Percentiles rank a stretch among this genome's conserved stretches.
phyloP scores from a whole-genome alignment of 2,888 invertebrate species.

The Acronicta aceris region DNA sequence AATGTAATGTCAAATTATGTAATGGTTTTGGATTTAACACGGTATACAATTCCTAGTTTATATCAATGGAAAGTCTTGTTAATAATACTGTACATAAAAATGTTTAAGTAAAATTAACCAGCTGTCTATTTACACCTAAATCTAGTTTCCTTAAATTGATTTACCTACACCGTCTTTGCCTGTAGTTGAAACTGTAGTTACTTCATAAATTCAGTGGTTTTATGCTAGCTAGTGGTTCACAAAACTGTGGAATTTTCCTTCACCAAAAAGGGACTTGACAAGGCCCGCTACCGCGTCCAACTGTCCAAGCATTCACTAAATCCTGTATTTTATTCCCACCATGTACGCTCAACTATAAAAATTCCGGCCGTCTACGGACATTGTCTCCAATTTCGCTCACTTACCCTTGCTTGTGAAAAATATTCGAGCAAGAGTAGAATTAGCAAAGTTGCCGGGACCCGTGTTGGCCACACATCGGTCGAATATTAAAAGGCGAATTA shows the following conservation, averaged over 20 bases:
- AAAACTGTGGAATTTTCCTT: conserved; percentile 36
- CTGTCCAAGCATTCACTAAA: conserved; percentile 67
- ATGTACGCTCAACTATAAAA: conserved; percentile 73
- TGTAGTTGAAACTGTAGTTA: too few relatives aligned
- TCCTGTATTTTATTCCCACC: conserved; percentile 70
- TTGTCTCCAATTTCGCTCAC: conserved; percentile 76
- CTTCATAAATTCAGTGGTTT: neutral
- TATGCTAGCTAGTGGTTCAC: conserved; percentile 6
- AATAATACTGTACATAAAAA: too few relatives aligned
- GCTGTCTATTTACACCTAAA: too few relatives aligned
- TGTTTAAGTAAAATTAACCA: too few relatives aligned
- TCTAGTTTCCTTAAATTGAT: too few relatives aligned
- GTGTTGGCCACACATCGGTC: conserved; percentile 74
- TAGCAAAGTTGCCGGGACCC: conserved; percentile 73
- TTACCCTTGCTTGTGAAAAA: conserved; percentile 73
- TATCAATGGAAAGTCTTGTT: too few relatives aligned
- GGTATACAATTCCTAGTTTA: too few relatives aligned
- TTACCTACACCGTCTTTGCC: too few relatives aligned
- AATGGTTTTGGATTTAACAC: too few relatives aligned
- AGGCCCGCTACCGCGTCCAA: conserved; percentile 57
- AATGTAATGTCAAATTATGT: too few relatives aligned
- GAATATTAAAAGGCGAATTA: conserved; percentile 86
- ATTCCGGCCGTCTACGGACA: conserved; percentile 72
- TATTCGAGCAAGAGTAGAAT: conserved; percentile 71
- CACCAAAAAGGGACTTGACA: conserved; percentile 42